Evolutionary conservation across 2,113 vertebrate genomes (phyloP).

Genomic region (Danionella cerebrum): DNA sequence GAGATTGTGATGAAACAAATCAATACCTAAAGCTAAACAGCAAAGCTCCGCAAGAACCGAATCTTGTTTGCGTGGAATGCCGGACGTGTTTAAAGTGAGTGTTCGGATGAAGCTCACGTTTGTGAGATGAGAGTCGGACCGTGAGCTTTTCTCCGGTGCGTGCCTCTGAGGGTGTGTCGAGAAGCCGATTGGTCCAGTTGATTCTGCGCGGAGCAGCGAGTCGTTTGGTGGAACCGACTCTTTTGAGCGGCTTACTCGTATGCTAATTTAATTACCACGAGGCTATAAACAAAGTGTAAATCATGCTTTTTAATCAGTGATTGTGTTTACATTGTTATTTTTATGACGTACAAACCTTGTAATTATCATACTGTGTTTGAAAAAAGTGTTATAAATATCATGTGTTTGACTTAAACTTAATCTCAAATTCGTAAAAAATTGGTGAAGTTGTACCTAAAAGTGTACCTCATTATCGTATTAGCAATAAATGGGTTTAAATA

Average conservation of each 20-base stretch:
- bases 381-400: neutral
- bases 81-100: too few species aligned
- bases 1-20: too few species aligned
- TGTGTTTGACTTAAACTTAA: too few species aligned
- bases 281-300: neutral
- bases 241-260: neutral
- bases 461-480: too few species aligned
- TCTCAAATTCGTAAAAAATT: too few species aligned
- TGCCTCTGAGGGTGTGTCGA: neutral
- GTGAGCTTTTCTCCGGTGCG: neutral
- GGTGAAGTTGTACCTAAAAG: too few species aligned
- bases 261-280: neutral
- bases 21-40: too few species aligned
- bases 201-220: neutral
- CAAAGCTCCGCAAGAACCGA: too few species aligned
- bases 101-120: too few species aligned
- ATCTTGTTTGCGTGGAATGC: neutral
- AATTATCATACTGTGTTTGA: neutral
- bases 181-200: neutral
- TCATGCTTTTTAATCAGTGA: neutral
- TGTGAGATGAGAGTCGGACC: neutral
- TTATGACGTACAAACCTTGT: neutral
- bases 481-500: neutral
- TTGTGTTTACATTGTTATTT: neutral
- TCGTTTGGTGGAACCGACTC: neutral